phyloP scores from a whole-genome alignment of 2,113 vertebrate species.

The Stictonetta naevosa region DNA sequence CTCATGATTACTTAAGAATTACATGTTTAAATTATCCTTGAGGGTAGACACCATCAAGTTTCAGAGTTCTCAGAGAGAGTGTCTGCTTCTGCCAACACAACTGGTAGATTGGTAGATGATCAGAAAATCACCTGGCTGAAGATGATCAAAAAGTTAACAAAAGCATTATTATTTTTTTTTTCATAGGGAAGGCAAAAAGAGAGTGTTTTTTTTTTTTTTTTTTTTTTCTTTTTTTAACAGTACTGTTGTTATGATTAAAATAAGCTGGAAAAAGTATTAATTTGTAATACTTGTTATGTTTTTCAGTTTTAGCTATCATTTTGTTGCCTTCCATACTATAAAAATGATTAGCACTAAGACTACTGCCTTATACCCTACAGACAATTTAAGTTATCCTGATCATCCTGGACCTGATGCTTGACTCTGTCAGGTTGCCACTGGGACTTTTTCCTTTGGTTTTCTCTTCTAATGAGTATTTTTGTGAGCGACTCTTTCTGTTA shows the following conservation, averaged over 20 bases:
- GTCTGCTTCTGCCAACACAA: background rate
- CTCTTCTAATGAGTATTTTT: accelerated
- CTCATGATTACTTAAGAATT: background rate
- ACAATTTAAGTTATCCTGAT: background rate
- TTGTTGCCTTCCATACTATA: background rate
- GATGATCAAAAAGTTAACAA: background rate
- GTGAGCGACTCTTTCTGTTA: background rate
- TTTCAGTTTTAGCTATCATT: background rate
- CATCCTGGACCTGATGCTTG: background rate
- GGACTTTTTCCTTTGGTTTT: background rate
- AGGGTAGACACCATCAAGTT: background rate
- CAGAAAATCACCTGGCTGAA: background rate
- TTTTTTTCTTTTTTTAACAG: background rate
- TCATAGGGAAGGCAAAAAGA: background rate
- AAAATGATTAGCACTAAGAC: background rate
- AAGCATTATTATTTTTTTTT: background rate
- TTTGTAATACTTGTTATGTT: background rate
- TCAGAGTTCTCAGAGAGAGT: background rate
- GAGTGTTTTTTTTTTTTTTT: too few relatives aligned
- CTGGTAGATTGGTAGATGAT: background rate
- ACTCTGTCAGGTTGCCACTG: background rate
- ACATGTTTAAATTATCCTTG: background rate
- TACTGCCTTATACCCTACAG: background rate
- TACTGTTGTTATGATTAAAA: background rate
- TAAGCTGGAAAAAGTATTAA: background rate